Percentiles rank a stretch among this genome's conserved stretches.
phyloP scores from a whole-genome alignment of 1,140 invertebrate genomes.

The Dolichoris vasculosae region DNA sequence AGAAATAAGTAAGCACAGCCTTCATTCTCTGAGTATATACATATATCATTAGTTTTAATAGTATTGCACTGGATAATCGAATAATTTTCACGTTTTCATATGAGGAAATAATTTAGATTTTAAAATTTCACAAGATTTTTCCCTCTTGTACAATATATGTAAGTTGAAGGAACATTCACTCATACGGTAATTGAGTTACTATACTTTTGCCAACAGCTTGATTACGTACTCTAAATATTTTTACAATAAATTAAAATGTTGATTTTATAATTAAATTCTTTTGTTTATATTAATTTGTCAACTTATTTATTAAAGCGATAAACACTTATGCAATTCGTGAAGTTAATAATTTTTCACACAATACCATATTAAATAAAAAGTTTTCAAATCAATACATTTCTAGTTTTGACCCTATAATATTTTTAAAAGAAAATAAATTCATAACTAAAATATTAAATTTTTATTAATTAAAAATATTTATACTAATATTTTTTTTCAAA shows the following conservation, averaged over 20 bases:
- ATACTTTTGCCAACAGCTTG: slow-evolving; percentile 25
- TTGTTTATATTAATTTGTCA: neutral
- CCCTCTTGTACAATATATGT: neutral
- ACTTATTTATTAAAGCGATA: neutral
- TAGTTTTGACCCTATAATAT: no score
- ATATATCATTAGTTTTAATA: neutral
- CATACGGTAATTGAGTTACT: slow-evolving; percentile 17
- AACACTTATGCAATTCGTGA: neutral
- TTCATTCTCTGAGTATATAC: neutral
- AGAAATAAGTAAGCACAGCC: neutral
- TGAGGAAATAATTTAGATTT: slow-evolving; percentile 5
- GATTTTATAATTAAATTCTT: neutral
- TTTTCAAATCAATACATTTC: no score
- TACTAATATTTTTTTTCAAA: no score
- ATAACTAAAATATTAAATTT: no score
- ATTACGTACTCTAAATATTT: slow-evolving; percentile 21
- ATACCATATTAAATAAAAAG: no score
- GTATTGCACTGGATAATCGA: neutral
- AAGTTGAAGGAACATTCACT: neutral
- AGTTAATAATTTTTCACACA: neutral
- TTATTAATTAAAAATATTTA: no score
- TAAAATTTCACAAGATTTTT: slow-evolving; percentile 5
- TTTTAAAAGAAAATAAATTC: no score
- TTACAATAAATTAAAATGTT: neutral
- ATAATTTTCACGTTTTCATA: slow-evolving; percentile 29